Conservation (phyloP, 2,113 vertebrate genomes). For the Calypte anna region DNA sequence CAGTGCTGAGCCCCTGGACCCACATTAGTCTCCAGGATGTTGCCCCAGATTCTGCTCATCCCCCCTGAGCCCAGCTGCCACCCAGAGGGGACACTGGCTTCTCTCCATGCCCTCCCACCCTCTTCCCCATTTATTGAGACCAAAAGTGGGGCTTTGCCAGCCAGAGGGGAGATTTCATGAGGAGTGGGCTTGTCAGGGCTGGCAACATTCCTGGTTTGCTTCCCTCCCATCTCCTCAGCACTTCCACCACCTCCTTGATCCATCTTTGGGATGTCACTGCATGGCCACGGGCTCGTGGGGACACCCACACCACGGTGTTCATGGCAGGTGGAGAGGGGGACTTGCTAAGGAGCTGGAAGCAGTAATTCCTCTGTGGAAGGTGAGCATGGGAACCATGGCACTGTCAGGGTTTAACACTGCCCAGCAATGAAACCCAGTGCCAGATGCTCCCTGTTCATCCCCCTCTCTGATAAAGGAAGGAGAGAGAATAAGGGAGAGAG, state of each 20-base stretch:
- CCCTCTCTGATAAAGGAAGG: too few relatives aligned
- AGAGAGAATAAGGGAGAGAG: too few relatives aligned
- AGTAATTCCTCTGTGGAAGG: fast-evolving
- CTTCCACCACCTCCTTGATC: not conserved
- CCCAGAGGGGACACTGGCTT: not conserved
- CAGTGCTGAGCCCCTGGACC: fast-evolving
- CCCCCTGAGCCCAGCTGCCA: not conserved
- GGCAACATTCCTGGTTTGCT: not conserved
- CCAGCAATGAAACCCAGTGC: too few relatives aligned
- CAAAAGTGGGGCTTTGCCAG: not conserved
- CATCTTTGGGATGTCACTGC: not conserved
- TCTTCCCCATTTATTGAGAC: not conserved
- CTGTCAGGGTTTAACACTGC: too few relatives aligned
- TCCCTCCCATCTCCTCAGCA: not conserved
- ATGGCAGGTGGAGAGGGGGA: not conserved
- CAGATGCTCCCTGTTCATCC: too few relatives aligned
- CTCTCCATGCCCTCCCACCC: not conserved
- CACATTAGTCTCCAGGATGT: not conserved
- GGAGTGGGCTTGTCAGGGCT: not conserved
- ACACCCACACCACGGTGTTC: not conserved
- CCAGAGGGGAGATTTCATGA: not conserved
- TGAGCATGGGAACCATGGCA: fast-evolving
- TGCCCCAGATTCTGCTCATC: not conserved
- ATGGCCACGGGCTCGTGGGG: not conserved
- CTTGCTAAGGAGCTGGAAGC: not conserved